Base-by-base conservation (phyloP, 2,797 vertebrate genomes). In the Protonibea diacanthus region DNA sequence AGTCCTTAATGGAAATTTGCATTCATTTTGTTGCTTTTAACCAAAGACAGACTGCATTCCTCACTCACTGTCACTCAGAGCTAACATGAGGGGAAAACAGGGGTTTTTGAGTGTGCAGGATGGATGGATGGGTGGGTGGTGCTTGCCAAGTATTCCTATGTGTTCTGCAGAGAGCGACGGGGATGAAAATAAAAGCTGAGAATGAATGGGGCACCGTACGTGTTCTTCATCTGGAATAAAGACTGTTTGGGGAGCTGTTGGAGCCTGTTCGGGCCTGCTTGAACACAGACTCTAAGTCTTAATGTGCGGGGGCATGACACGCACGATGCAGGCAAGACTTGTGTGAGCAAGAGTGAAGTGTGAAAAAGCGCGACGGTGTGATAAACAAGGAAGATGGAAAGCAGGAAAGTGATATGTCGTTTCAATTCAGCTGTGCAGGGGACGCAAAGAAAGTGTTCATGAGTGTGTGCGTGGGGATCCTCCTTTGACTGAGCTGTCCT, bases 11-110 rank as follows among this genome's bases (percentile, higher is more conserved):
- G 20, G 38, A 80, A 83, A 86, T 93, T 90, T 88, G 80, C 88
- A 82, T 92, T 88, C 83, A 85, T 85, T 84, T 84, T 62, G 77
- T 78, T 74, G 63, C 85, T 85, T 88, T 82, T 74, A 85, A 56
- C 25, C n/a, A 67, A 71, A 76, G 57, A 55, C 57, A 47, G 67
- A 78, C 44, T 78, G 48, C 62, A 72, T 84, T 74, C 62, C 70
- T 68, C 64, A 64, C 67, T 70, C 47, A 11, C 61, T 69, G 87
- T 88, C 86, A 78, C 69, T 92, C 77, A 76, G 60, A 86, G 77
- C 76, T 49, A 67, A 82, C 53, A n/a, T 68, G n/a, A 74, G n/a
- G n/a, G 17, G 10, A 1, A 17, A 21, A 17, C 23, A 0, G 5
- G n/a, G 15, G 6, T 11, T 51, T 58, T 51, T 23, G 15, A 72